Evolutionary conservation across 53 echinoderm and acorn worm species (phyloP).

Genomic region (Pentamera pediparva): DNA sequence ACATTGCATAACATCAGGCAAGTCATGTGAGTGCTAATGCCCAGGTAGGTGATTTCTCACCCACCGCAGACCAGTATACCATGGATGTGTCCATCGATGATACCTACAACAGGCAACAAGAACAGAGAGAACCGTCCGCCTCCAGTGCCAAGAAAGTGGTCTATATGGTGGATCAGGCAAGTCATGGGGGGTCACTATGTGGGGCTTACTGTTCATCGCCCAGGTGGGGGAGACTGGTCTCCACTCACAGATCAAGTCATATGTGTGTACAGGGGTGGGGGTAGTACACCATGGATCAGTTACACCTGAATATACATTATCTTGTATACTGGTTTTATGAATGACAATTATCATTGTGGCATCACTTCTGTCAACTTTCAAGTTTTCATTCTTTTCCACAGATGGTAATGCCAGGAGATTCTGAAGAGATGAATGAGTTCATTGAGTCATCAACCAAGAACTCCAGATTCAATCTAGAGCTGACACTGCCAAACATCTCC

Average conservation of each 20-base stretch:
- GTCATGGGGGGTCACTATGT: no score
- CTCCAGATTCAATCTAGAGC: slow-evolving; percentile 63
- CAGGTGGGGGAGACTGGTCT: no score
- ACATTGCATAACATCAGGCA: no score
- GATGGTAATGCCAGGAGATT: slow-evolving; percentile 99
- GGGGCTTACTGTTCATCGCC: no score
- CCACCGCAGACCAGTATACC: background rate
- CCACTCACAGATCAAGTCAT: no score
- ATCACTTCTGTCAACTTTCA: no score
- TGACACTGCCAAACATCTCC: slow-evolving; percentile 66
- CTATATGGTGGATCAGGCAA: slow-evolving; percentile 58
- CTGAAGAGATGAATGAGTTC: slow-evolving; percentile 86
- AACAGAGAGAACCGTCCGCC: slow-evolving; percentile 59
- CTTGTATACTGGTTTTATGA: no score
- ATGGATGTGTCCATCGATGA: slow-evolving; percentile 27
- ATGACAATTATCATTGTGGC: no score
- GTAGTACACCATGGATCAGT: no score
- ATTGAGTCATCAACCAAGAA: slow-evolving; percentile 66
- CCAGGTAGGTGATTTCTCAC: background rate
- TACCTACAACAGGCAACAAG: slow-evolving; percentile 16
- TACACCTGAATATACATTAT: no score
- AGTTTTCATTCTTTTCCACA: slow-evolving; percentile 9
- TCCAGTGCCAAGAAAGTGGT: slow-evolving; percentile 70
- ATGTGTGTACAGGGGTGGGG: no score
- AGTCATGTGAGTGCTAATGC: slow-evolving; percentile 17